Percentiles rank a stretch among this genome's conserved stretches.
Evolutionary conservation across 1,140 invertebrate species (phyloP).

Genomic region (Coelopa frigida): DNA sequence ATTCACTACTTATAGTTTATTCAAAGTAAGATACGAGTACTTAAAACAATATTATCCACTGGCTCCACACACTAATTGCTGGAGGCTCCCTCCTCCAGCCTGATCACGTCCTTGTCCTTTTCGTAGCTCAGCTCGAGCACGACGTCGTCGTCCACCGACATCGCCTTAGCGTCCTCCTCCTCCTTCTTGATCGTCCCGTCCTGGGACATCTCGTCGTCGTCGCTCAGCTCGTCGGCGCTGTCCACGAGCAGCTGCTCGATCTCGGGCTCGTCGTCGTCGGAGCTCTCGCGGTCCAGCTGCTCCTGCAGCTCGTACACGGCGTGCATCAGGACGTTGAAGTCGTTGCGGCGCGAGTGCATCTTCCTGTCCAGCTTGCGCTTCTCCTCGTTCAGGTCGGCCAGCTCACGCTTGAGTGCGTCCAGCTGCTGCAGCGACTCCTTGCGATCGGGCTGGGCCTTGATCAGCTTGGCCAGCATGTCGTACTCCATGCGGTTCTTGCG

Average conservation of each 20-base stretch:
- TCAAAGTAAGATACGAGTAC: too few species aligned
- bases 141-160: slow-evolving; percentile 40
- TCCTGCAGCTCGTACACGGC: slow-evolving; percentile 71
- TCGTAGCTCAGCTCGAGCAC: slow-evolving; percentile 38
- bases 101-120: slow-evolving; percentile 36
- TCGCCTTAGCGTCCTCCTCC: slow-evolving; percentile 30
- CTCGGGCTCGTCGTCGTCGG: slow-evolving; percentile 31
- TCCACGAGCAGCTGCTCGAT: slow-evolving; percentile 3
- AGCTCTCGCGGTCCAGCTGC: slow-evolving; percentile 60
- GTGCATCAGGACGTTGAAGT: slow-evolving; percentile 80
- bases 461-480: slow-evolving; percentile 84
- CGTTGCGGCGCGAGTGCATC: slow-evolving; percentile 74
- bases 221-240: not conserved
- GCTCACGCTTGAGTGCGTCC: slow-evolving; percentile 64
- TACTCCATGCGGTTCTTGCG: slow-evolving; percentile 88
- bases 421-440: slow-evolving; percentile 73
- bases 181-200: slow-evolving; percentile 5
- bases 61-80: too few species aligned
- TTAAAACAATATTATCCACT: too few species aligned
- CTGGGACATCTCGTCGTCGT: not conserved
- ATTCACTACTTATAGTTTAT: too few species aligned
- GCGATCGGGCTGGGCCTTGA: slow-evolving; percentile 82
- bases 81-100: too few species aligned
- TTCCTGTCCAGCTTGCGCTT: slow-evolving; percentile 66
- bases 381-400: slow-evolving; percentile 57